Base-by-base conservation (phyloP, 2,797 vertebrate species). In the Falco columbarius region DNA sequence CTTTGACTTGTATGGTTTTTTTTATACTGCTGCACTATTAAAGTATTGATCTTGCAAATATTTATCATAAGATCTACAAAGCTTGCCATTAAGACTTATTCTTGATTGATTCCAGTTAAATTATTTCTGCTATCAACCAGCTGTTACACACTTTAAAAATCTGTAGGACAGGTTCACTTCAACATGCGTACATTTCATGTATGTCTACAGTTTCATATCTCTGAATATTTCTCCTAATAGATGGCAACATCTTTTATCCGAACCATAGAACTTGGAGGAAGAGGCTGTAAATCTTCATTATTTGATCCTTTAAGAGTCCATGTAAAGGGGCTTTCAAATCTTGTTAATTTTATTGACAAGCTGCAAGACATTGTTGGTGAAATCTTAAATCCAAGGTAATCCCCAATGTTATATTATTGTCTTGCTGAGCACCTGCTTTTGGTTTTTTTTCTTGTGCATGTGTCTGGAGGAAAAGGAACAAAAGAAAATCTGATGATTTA, bases 311-410 rank as follows among this genome's bases (percentile, higher is more conserved):
- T 99, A 91, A 98, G 98, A 98, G 97, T 95, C 73, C 98, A 99
- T 54, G 36, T 99, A 32, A 99, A 99, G 95, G 99, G 99, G 40
- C 97, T 99, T 92, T 98, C 98, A 18, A 97, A 98, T 86, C 99
- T 99, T 49, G 98, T 99, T 97, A 98, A 98, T 97, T 99, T 99
- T 96, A 96, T 98, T 38, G 99, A 99, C 97, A 98, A 98, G 93
- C 97, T 99, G 95, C 98, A 99, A 89, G 99, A 99, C 96, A 98
- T 99, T 77, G 92, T 99, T 84, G 99, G 99, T 95, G 99, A 99
- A 97, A 97, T 96, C 82, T 94, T 98, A 38, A 98, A 99, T 97
- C 98, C 99, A 96, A 99, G 99, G 99, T 99, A 99, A 97, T 59
- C 36, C 36, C 36, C 36, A 36, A 17, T 58, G 10, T 75, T 81